phyloP scores from a whole-genome alignment of 2,888 invertebrate species.

The Allacma fusca region DNA sequence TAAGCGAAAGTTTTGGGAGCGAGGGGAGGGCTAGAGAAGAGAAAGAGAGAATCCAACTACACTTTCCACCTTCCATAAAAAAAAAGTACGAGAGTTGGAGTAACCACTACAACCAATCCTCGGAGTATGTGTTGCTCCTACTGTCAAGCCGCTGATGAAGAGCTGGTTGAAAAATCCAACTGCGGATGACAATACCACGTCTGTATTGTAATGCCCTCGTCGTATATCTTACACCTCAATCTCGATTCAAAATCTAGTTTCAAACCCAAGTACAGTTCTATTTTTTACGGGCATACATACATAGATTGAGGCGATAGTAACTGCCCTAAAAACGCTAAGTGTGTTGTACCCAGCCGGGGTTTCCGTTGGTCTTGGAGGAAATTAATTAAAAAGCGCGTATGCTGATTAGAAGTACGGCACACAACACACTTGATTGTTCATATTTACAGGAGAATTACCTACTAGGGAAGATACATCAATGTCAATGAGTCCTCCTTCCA shows the following conservation, averaged over 20 bases:
- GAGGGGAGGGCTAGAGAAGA: neutral
- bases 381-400: neutral
- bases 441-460: neutral
- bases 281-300: too few species aligned
- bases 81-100: neutral
- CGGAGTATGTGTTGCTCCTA: neutral
- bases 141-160: neutral
- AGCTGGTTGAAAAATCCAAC: neutral
- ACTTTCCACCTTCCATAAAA: neutral
- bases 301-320: too few species aligned
- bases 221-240: too few species aligned
- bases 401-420: neutral
- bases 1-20: neutral
- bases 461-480: neutral
- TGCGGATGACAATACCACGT: neutral
- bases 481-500: neutral
- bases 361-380: neutral
- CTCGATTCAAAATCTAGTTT: too few species aligned
- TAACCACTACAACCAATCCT: neutral
- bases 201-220: too few species aligned
- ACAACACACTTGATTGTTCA: neutral
- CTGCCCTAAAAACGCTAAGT: neutral
- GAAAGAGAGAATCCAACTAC: slow-evolving; percentile 8
- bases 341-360: neutral
- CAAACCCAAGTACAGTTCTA: too few species aligned